Evolutionary conservation across 2,113 vertebrate genomes (phyloP).

Genomic region (Narcine bancroftii): DNA sequence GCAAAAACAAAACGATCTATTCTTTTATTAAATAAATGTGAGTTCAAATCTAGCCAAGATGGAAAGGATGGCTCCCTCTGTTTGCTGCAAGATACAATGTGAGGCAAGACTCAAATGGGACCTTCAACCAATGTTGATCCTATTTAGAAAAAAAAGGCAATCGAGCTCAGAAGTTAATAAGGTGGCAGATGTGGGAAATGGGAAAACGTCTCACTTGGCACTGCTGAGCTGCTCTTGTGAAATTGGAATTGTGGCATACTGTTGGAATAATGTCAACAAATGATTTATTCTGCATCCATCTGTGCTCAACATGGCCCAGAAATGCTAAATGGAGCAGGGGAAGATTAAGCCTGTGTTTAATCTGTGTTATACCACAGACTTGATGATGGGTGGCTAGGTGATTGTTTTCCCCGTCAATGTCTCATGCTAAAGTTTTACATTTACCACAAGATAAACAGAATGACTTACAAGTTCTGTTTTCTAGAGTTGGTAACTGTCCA

Average conservation of each 20-base stretch:
- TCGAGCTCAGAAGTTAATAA: neutral
- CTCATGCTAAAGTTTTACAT: neutral
- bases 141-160: neutral
- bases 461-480: slow-evolving; percentile 33
- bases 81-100: neutral
- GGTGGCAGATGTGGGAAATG: neutral
- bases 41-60: neutral
- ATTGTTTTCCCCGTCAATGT: neutral
- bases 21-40: neutral
- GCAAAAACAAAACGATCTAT: neutral
- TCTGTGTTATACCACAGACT: neutral
- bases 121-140: neutral
- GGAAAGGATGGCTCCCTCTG: neutral
- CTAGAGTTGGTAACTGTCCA: slow-evolving; percentile 13
- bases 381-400: neutral
- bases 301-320: neutral
- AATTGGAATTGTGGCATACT: no score
- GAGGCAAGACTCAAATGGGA: neutral
- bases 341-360: neutral
- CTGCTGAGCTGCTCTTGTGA: neutral
- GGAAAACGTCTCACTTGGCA: neutral
- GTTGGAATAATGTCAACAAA: neutral
- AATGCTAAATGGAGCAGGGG: neutral
- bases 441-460: neutral
- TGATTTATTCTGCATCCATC: neutral